These are phyloP conservation scores for Itoplectis maculator DNA, from an alignment of 2,888 invertebrate species.

Conservation along the genomic window DNA sequence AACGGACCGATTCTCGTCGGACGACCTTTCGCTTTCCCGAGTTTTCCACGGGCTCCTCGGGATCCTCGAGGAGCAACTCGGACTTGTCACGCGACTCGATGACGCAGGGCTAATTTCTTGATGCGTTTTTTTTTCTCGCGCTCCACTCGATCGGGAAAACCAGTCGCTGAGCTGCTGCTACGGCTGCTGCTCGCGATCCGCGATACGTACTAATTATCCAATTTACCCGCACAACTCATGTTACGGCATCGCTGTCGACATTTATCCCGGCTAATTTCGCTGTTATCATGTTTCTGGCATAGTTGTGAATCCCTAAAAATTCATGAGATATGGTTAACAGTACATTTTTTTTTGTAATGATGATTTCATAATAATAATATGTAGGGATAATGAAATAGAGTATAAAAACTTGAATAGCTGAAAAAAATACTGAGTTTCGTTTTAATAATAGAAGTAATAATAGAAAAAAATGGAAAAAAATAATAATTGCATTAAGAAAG, in stretches of 20 bases:
- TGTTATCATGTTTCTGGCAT: conserved; percentile 6
- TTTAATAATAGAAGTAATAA: no score
- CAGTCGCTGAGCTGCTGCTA: conserved; percentile 14
- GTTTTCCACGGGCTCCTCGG: conserved; percentile 53
- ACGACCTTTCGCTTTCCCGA: conserved; percentile 63
- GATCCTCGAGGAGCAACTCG: conserved; percentile 49
- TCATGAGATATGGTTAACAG: no score
- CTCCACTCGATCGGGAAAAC: conserved; percentile 32
- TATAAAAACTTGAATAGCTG: no score
- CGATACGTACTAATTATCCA: conserved; percentile 49
- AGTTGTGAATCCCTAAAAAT: no score
- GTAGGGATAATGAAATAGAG: no score
- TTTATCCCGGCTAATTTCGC: conserved; percentile 17
- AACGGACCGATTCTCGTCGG: conserved; percentile 51
- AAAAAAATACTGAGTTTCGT: no score
- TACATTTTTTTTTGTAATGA: no score
- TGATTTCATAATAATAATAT: no score
- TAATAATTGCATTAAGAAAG: no score
- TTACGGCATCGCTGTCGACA: conserved; percentile 1
- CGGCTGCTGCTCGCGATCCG: conserved; percentile 12
- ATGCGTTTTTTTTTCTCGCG: not conserved
- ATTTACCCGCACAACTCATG: conserved; percentile 22
- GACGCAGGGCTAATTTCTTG: conserved; percentile 26
- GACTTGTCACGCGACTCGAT: conserved; percentile 28
- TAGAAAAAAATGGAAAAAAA: no score